Base-by-base conservation (phyloP, 2,797 vertebrate genomes). In the Podargus strigoides region DNA sequence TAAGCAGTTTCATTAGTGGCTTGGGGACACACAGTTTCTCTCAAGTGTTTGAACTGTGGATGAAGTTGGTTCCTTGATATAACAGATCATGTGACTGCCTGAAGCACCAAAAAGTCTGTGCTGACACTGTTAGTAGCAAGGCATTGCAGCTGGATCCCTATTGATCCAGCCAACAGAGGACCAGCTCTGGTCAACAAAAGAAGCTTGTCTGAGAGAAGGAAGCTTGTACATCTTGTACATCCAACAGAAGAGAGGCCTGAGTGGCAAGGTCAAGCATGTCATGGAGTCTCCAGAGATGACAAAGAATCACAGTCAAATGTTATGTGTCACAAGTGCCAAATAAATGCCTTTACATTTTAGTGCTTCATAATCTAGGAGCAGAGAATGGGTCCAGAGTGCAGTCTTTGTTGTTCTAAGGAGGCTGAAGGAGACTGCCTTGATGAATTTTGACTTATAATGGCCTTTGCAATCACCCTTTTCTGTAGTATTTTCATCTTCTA, bases 241-340 rank as follows among this genome's bases (percentile, higher is more conserved):
- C 78, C 58, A 80, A 89, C 46, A 95, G 83, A 81, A 72, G 39
- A 87, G 42, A 42, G 59, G 55, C 47, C 87, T 92, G 87, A 96
- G 76, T 68, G 72, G 78, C 95, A 95, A 60, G 97, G 96, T 87
- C 88, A 91, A 93, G 82, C 94, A 80, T 85, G 85, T 84, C 68
- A 84, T 95, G 95, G 97, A 95, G 94, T 96, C 96, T 94, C 70
- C 76, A 92, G 93, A 84, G n/a, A 79, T 96, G 89, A 97, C 87
- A 97, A 96, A 97, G 94, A 85, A 93, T 96, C 73, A 18, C 81
- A 97, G 93, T 96, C 89, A 95, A 74, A 93, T 95, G 60, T 90
- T 87, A 92, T 93, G 36, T 94, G 92, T 93, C 95, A 82, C 77
- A 89, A 94, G 76, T 88, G 75, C 90, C 89, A 94, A 63, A 94